These are phyloP conservation scores for Sebastes ruberrimus DNA, from an alignment of 2,797 vertebrate species.

Conservation along the genomic window DNA sequence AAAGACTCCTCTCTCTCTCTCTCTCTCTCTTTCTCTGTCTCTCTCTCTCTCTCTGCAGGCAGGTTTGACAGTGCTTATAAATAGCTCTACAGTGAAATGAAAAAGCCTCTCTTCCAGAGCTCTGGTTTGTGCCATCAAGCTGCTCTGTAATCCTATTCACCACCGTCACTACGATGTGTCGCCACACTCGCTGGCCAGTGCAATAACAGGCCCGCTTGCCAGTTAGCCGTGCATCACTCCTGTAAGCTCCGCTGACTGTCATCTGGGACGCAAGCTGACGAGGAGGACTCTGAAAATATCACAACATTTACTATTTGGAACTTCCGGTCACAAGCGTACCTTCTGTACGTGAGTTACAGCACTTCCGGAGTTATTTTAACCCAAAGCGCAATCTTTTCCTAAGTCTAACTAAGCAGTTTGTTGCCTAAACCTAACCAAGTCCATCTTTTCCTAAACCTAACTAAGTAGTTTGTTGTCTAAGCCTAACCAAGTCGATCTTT, in stretches of 20 bases:
- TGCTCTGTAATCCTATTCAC: slow-evolving; percentile 57
- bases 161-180: slow-evolving; percentile 38
- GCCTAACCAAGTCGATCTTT: too few relatives aligned
- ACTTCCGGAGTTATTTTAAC: too few relatives aligned
- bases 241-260: slow-evolving; percentile 18
- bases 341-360: too few relatives aligned
- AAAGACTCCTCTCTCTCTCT: neutral
- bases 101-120: slow-evolving; percentile 38
- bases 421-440: too few relatives aligned
- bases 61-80: slow-evolving; percentile 45
- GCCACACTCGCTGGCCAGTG: slow-evolving; percentile 20
- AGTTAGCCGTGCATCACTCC: slow-evolving; percentile 3
- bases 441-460: too few relatives aligned
- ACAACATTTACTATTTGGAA: neutral
- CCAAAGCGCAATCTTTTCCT: too few relatives aligned
- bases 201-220: slow-evolving; percentile 13
- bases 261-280: slow-evolving; percentile 16
- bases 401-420: too few relatives aligned
- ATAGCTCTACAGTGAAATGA: slow-evolving; percentile 45
- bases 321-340: too few relatives aligned
- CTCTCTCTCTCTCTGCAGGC: neutral
- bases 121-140: slow-evolving; percentile 41
- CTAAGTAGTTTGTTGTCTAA: too few relatives aligned
- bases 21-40: neutral
- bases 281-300: slow-evolving; percentile 13